A percentile compares a stretch with the other conserved stretches of the same genome.
These are phyloP conservation scores for Brachionus sp. DNA, from an alignment of 1,140 invertebrate species.

Conservation along the genomic window DNA sequence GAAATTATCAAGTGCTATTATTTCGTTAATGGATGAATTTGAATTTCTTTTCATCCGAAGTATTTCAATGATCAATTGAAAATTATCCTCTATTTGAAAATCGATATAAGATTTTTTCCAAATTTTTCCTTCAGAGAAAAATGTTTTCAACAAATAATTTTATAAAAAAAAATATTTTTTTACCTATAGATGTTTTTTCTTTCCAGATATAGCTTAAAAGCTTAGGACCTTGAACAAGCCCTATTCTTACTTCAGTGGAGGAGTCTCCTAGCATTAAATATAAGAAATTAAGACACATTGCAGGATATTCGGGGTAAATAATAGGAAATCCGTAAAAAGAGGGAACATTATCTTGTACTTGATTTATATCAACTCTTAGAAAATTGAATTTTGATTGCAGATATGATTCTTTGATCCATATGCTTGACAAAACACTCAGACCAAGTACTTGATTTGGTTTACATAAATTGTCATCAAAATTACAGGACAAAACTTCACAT, in stretches of 20 bases:
- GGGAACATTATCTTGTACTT: neutral
- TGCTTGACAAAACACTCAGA: neutral
- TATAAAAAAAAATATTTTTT: neutral
- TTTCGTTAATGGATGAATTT: neutral
- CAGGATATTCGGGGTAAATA: neutral
- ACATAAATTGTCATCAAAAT: neutral
- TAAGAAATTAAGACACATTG: conserved; percentile 8
- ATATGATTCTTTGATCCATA: neutral
- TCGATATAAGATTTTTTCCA: conserved; percentile 30
- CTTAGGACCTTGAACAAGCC: neutral
- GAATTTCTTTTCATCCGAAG: neutral
- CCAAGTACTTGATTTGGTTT: conserved; percentile 9
- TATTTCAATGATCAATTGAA: conserved; percentile 1
- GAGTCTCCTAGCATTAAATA: neutral
- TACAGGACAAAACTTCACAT: neutral
- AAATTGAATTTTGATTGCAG: neutral
- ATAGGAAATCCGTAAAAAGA: conserved; percentile 8
- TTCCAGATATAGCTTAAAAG: conserved; percentile 16
- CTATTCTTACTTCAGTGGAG: neutral
- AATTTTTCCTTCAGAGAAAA: neutral
- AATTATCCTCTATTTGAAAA: conserved; percentile 23
- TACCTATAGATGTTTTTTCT: conserved; percentile 15
- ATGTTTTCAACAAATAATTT: neutral
- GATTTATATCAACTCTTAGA: conserved; percentile 22
- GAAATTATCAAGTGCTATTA: conserved; percentile 19